Percentiles rank a stretch among this genome's conserved stretches.
These are phyloP conservation scores for Drosophila truncata DNA, from an alignment of 1,140 invertebrate species.

Conservation along the genomic window DNA sequence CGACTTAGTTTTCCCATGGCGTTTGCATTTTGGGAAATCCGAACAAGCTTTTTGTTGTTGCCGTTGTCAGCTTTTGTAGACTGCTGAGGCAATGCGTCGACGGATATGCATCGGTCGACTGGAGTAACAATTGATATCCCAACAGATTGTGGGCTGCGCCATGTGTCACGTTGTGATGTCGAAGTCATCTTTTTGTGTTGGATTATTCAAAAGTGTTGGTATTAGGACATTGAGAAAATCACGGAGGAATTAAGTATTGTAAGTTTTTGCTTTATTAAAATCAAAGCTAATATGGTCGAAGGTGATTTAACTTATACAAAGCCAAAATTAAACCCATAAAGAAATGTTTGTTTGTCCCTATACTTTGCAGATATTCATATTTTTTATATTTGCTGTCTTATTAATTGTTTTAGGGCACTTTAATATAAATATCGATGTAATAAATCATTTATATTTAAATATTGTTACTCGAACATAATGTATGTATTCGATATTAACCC, in stretches of 20 bases:
- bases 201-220: constrained; percentile 10
- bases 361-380: neutral
- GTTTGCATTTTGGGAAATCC: constrained; percentile 41
- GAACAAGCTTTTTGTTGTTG: constrained; percentile 30
- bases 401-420: neutral
- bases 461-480: too few species aligned
- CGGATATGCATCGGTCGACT: constrained; percentile 41
- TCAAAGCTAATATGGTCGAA: neutral
- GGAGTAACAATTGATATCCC: constrained; percentile 48
- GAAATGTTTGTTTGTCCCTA: neutral
- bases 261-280: neutral
- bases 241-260: constrained; percentile 5
- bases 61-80: constrained; percentile 19
- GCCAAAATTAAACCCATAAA: too few species aligned
- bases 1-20: constrained; percentile 45
- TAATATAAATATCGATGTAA: neutral
- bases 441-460: neutral
- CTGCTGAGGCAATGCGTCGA: constrained; percentile 36
- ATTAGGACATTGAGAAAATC: constrained; percentile 9
- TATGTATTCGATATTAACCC: too few species aligned
- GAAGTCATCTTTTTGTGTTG: constrained; percentile 31
- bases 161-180: constrained; percentile 35
- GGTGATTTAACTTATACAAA: neutral
- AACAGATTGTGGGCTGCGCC: constrained; percentile 41
- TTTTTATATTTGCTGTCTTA: neutral